Percentiles rank a stretch among this genome's conserved stretches.
These are phyloP conservation scores for Crambe crambe DNA, from an alignment of 37 sponge, comb jelly and placozoan genomes.

Conservation along the genomic window DNA sequence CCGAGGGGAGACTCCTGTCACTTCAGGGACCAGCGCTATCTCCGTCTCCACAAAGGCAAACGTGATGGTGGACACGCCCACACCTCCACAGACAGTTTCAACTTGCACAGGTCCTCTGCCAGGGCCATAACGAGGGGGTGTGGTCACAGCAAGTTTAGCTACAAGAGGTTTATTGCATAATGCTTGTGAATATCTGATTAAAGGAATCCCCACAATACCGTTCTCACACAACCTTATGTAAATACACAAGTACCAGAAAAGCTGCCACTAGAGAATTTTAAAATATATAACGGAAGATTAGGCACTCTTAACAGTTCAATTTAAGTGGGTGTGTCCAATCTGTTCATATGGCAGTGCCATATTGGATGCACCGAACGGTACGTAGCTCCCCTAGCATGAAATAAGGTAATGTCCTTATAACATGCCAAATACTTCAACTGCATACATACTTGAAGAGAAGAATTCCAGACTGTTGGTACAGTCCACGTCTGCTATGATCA, in stretches of 20 bases:
- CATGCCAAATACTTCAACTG: neutral
- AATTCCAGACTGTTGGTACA: constrained; percentile 83
- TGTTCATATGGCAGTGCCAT: too few relatives aligned
- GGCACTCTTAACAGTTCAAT: too few relatives aligned
- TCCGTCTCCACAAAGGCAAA: constrained; percentile 55
- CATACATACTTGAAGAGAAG: constrained; percentile 60
- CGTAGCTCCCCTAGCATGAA: too few relatives aligned
- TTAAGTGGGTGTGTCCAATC: too few relatives aligned
- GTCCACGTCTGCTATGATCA: constrained; percentile 79
- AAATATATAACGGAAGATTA: too few relatives aligned
- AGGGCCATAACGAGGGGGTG: constrained; percentile 48
- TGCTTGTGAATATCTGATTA: too few relatives aligned
- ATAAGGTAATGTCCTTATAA: too few relatives aligned
- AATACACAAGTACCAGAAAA: too few relatives aligned
- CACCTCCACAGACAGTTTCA: constrained; percentile 78
- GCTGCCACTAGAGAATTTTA: too few relatives aligned
- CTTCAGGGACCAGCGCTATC: constrained; percentile 44
- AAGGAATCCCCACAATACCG: too few relatives aligned
- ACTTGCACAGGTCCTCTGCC: constrained; percentile 78
- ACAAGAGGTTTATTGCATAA: neutral
- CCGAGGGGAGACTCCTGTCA: constrained; percentile 76
- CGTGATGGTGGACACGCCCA: constrained; percentile 60
- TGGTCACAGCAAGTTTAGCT: constrained; percentile 78
- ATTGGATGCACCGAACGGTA: too few relatives aligned
- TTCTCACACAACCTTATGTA: too few relatives aligned